These are phyloP conservation scores for Meiosimyza decipiens DNA, from an alignment of 2,888 invertebrate genomes.

Conservation along the genomic window DNA sequence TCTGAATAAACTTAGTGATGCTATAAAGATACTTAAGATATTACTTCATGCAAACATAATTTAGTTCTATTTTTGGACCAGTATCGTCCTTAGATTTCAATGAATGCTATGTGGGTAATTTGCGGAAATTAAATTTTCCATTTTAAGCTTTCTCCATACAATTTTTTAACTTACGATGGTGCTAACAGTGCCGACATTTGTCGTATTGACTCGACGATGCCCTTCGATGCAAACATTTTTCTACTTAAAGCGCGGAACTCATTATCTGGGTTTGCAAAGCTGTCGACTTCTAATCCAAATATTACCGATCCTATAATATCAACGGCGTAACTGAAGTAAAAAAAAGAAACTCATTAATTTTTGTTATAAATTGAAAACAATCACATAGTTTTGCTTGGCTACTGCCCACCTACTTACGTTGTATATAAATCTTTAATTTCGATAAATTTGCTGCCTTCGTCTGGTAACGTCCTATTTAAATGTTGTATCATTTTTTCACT, in stretches of 20 bases:
- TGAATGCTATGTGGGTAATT: no score
- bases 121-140: no score
- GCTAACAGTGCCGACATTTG: conserved; percentile 35
- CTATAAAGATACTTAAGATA: conserved; percentile 38
- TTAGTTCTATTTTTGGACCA: no score
- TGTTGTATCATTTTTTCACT: conserved; percentile 69
- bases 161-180: conserved; percentile 42
- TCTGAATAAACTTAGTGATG: conserved; percentile 49
- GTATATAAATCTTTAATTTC: conserved; percentile 66
- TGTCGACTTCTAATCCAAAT: conserved; percentile 62
- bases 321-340: conserved; percentile 59
- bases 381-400: neutral
- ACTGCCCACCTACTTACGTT: conserved; percentile 44
- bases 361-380: neutral
- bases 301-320: conserved; percentile 50
- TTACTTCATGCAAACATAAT: no score
- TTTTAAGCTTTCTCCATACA: no score
- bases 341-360: neutral
- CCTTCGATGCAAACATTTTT: conserved; percentile 21
- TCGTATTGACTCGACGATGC: neutral
- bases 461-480: conserved; percentile 57
- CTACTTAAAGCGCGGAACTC: conserved; percentile 48
- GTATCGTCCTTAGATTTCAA: no score
- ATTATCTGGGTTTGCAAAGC: conserved; percentile 55
- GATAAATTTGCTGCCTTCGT: conserved; percentile 59